These are phyloP conservation scores for Centroberyx gerrardi DNA, from an alignment of 2,797 vertebrate genomes.

Conservation along the genomic window DNA sequence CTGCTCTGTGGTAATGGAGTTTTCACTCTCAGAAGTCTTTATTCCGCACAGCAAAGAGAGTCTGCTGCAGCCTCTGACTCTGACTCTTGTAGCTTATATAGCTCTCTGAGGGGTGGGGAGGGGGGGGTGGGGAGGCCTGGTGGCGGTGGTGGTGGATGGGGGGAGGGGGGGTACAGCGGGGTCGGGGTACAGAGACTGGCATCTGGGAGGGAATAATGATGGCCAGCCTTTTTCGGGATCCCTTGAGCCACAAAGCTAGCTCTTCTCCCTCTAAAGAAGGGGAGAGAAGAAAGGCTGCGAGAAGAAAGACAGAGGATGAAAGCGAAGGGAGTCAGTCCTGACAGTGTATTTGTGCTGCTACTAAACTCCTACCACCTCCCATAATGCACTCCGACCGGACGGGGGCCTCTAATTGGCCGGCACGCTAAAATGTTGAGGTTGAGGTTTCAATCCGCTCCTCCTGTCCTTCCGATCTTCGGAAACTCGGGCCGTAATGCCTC, in stretches of 20 bases:
- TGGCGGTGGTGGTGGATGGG: constrained; percentile 16
- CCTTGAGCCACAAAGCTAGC: constrained; percentile 93
- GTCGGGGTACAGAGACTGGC: constrained; percentile 82
- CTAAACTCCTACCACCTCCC: constrained; percentile 92
- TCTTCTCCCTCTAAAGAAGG: constrained; percentile 84
- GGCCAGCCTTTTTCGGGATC: constrained; percentile 90
- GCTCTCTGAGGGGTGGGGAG: constrained; percentile 82
- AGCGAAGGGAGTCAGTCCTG: constrained; percentile 84
- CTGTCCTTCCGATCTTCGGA: constrained; percentile 82
- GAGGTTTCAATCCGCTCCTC: constrained; percentile 88
- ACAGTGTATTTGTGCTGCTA: constrained; percentile 91
- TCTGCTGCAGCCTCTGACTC: constrained; percentile 82
- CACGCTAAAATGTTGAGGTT: constrained; percentile 88
- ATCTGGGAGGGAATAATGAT: constrained; percentile 95
- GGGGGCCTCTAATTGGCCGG: constrained; percentile 91
- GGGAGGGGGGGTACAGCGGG: constrained; percentile 2
- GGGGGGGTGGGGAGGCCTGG: constrained; percentile 17
- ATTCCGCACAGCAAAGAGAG: constrained; percentile 91
- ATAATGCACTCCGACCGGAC: constrained; percentile 94
- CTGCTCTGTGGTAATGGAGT: constrained; percentile 85
- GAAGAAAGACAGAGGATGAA: constrained; percentile 88
- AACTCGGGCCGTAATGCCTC: background rate
- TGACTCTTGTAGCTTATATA: constrained; percentile 90
- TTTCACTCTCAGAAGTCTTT: constrained; percentile 92
- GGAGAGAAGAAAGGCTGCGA: constrained; percentile 86